Evolutionary conservation across 2,797 vertebrate species (phyloP), one percentile per base, ranked within the genome.

Genomic region (Alectoris magna): DNA sequence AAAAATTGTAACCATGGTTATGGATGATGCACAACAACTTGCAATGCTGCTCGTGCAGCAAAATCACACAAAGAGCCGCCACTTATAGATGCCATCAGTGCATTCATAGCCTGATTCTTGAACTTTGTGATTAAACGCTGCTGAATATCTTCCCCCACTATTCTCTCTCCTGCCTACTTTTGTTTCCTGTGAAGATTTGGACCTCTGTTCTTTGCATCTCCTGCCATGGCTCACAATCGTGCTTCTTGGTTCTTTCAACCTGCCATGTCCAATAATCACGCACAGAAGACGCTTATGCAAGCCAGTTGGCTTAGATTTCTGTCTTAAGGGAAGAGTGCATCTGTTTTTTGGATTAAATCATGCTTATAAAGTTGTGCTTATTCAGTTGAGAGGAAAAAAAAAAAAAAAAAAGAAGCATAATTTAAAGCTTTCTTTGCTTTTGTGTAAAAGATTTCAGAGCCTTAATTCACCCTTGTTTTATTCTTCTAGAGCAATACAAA

Each of bases 331-430:
- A 97, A 96, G 96, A 84, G 80, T 95, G 90, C 97, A 96, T 97
- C 97, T 98, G 97, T 92, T 97, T 97, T 96, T 95, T 96, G 89
- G 95, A 97, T 98, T 97, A 97, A 96, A 94, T 87, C 89, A 60
- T 84, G 66, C 93, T 97, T 96, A 94, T 96, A 97, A 97, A 97
- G 94, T 95, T 67, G 77, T 97, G 94, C 96, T 93, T 96, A 87
- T 97, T 97, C 96, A 94, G 95, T 92, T 97, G 96, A 97, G 95
- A 96, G 74, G 39, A 11, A 17, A 43, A 43, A 9, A 84, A 92
- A 43, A 9, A 84, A 92, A 96, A 95, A 92, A 75, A 34, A 96
- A 95, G 91, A 73, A 24, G 87, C 94, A 87, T 96, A 95, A 97
- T 97, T 97, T 97, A 97, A 96, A 93, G 90, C 91, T 96, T 96